Evolutionary conservation across 1,140 invertebrate genomes (phyloP), one percentile per base, ranked within the genome.

Genomic region (Lethrus apterus): DNA sequence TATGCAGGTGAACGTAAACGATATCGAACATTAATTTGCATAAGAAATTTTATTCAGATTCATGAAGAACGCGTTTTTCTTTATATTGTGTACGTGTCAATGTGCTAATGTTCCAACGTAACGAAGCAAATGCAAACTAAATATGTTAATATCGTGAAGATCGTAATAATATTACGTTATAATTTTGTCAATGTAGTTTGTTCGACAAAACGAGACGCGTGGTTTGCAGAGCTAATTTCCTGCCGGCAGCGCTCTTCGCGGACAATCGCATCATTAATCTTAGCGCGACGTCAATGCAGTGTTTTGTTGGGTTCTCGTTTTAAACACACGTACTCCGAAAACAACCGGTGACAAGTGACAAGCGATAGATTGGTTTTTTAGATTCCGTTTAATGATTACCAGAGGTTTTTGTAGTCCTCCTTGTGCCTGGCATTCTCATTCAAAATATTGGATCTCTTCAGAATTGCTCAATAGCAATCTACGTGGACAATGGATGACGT

Each of bases 231-330:
- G 49, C 54, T 59, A 59, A 59, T 59, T 59, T 59, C 57, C 57
- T 59, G 57, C 34, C 54, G 48, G 50, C 50, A 43, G 50, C 46
- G 47, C 45, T 50, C 11, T 47, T 50, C 31, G 38, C 45, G 45
- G 47, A 56, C 54, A 56, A 56, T 59, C 57, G 32, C 42, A 48
- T 54, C 56, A 58, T 56, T 58, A 58, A 58, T 58, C 56, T 58
- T 56, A 51, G 48, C 48, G 35, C 49, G 50, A 59, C 51, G 49
- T 55, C 52, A 59, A 55, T 56, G 54, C 47, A 48, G 10, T 50
- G 54, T 58, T 58, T 58, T 55, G 54, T 58, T 52, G 21, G 49
- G 35, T 40, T 51, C 44, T 34, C 49, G 42, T 57, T 47, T 57
- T 54, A 57, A 57, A 57, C 55, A 54, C 55, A 54, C 52, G 49